These are phyloP conservation scores for Calcarius lapponicus DNA, from an alignment of 2,797 vertebrate species.

Conservation along the genomic window DNA sequence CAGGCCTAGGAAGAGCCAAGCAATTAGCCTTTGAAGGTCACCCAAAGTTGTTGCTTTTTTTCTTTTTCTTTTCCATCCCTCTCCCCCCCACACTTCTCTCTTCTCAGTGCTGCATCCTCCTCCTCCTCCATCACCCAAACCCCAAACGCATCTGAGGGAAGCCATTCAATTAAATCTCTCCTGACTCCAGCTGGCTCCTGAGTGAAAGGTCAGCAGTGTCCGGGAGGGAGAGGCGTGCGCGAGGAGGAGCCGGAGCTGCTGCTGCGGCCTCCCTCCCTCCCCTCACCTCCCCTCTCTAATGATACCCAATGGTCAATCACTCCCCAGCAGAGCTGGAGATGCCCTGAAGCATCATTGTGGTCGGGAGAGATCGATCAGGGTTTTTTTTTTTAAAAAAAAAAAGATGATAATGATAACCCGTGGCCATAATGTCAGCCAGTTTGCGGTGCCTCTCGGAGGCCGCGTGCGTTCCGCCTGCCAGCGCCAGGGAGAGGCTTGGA, in stretches of 20 bases:
- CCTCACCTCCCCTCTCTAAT: slow-evolving; percentile 83
- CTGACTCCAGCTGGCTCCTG: slow-evolving; percentile 90
- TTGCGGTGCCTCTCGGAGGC: slow-evolving; percentile 80
- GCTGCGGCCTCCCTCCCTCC: slow-evolving; percentile 11
- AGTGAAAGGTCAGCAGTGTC: slow-evolving; percentile 96
- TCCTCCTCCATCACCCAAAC: slow-evolving; percentile 72
- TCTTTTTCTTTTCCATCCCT: not conserved
- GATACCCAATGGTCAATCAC: slow-evolving; percentile 93
- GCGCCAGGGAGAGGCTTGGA: slow-evolving; percentile 52
- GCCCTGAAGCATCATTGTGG: slow-evolving; percentile 89
- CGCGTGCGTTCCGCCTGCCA: not conserved
- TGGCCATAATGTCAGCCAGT: slow-evolving; percentile 89
- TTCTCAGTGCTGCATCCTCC: slow-evolving; percentile 40
- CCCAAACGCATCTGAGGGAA: slow-evolving; percentile 92
- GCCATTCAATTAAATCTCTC: slow-evolving; percentile 97
- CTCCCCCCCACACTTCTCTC: not conserved
- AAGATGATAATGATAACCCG: slow-evolving; percentile 94
- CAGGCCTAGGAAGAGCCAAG: slow-evolving; percentile 82
- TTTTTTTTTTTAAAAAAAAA: not conserved
- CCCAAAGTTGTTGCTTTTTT: slow-evolving; percentile 58
- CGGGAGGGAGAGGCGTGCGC: slow-evolving; percentile 81
- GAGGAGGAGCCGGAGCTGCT: slow-evolving; percentile 51
- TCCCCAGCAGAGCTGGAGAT: slow-evolving; percentile 89
- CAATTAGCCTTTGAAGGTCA: slow-evolving; percentile 94
- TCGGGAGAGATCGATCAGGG: slow-evolving; percentile 87